These are phyloP conservation scores for Euura lappo DNA, from an alignment of 1,140 invertebrate genomes.

Conservation along the genomic window DNA sequence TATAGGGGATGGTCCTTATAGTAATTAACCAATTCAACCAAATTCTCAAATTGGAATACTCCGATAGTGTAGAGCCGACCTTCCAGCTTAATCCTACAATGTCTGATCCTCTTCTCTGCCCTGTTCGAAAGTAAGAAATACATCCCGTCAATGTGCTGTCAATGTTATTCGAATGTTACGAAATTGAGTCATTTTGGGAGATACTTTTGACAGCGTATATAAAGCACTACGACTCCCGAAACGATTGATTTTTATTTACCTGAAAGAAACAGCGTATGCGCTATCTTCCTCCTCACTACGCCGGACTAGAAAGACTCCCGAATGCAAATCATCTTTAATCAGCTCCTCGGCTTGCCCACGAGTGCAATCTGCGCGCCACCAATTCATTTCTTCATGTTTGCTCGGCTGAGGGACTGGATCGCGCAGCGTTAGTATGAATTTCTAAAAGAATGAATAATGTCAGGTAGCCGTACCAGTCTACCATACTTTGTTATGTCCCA, in stretches of 20 bases:
- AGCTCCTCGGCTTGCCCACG: conserved; percentile 81
- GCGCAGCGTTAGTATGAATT: conserved; percentile 80
- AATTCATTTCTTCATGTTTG: conserved; percentile 86
- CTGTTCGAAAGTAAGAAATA: conserved; percentile 59
- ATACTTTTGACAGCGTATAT: neutral
- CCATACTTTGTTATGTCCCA: no score
- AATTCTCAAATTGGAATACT: conserved; percentile 83
- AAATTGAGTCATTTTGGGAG: neutral
- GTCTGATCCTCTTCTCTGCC: conserved; percentile 88
- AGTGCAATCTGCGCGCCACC: conserved; percentile 81
- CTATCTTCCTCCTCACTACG: conserved; percentile 78
- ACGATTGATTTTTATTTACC: conserved; percentile 57
- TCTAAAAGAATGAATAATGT: conserved; percentile 48
- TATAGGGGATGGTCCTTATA: conserved; percentile 87
- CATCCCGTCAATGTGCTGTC: neutral
- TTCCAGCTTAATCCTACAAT: conserved; percentile 87
- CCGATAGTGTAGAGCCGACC: conserved; percentile 85
- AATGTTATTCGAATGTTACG: neutral
- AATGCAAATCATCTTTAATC: conserved; percentile 73
- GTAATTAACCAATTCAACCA: conserved; percentile 83
- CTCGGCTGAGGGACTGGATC: conserved; percentile 90
- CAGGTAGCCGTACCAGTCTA: neutral
- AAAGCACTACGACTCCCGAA: neutral
- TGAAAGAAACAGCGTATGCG: conserved; percentile 87
- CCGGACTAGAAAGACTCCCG: conserved; percentile 87